Evolutionary conservation across 2,797 vertebrate genomes (phyloP).

Genomic region (Kryptolebias ocellatus): DNA sequence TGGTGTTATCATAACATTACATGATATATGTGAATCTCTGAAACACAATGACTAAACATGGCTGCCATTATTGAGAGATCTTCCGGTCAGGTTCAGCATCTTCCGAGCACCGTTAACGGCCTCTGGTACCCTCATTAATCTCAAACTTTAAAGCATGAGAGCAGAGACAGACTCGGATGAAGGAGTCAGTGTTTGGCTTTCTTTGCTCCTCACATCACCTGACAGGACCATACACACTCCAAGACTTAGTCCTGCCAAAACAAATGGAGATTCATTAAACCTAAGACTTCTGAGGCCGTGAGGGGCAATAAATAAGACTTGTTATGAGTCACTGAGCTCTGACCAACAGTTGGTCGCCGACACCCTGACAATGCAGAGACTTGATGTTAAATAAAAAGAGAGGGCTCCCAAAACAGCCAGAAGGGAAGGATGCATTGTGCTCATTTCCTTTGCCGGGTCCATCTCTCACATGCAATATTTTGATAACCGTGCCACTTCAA

Average conservation of each 20-base stretch:
- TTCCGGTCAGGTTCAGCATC: conserved; percentile 45
- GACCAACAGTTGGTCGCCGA: conserved; percentile 68
- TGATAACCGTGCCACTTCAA: conserved; percentile 81
- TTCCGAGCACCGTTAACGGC: conserved; percentile 54
- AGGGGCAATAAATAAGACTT: conserved; percentile 74
- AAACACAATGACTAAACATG: conserved; percentile 73
- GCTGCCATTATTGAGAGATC: conserved; percentile 41
- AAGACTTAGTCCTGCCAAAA: conserved; percentile 69
- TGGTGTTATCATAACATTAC: conserved; percentile 51
- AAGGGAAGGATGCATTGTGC: conserved; percentile 70
- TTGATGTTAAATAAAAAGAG: conserved; percentile 71
- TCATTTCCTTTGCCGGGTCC: conserved; percentile 78
- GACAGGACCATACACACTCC: conserved; percentile 40
- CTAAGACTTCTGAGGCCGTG: conserved; percentile 60
- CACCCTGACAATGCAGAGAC: conserved; percentile 68
- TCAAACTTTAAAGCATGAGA: conserved; percentile 34
- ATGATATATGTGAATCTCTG: conserved; percentile 43
- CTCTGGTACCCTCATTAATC: conserved; percentile 62
- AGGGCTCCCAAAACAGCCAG: conserved; percentile 69
- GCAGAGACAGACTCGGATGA: conserved; percentile 13
- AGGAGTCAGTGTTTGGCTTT: conserved; percentile 23
- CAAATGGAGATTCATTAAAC: conserved; percentile 79
- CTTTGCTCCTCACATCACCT: conserved; percentile 51
- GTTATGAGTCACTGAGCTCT: conserved; percentile 60
- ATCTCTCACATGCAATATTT: conserved; percentile 84